Evolutionary conservation across 2,888 invertebrate species (phyloP), one percentile per base, ranked within the genome.

Genomic region (Homarus gammarus): DNA sequence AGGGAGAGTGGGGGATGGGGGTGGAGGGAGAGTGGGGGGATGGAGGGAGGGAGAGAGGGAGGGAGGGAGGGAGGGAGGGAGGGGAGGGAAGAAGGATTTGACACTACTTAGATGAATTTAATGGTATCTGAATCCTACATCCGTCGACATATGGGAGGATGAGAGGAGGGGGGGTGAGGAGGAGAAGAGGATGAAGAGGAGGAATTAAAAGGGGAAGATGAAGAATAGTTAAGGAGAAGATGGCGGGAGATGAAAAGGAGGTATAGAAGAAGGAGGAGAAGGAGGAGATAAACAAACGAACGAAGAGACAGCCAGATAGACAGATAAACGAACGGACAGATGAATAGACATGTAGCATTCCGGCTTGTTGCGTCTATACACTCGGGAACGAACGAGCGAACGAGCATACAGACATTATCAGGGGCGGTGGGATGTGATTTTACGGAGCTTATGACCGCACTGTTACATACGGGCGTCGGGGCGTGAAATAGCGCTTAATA

Each of bases 101-200:
- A 61, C 82, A 40, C 44, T 22, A 27, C 82, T 36, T 64, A 38
- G 82, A 82, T 82, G 68, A 82, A 68, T 82, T 82, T 68, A 70
- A 70, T 44, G 33, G 31, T n/a, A 68, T 82, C 82, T 27, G 82
- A 44, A 68, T 12, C 40, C 81, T n/a, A 44, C 44, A 44, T 44
- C n/a, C n/a, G n/a, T n/a, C n/a, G n/a, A n/a, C n/a, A 22, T 15
- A 33, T 2, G 72, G 31, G 73, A 40, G n/a, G 75, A 36, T 0
- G 27, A 22, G 64, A 84, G 75, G 61, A 75, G 75, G 84, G 77
- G 61, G 51, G 49, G 75, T 84, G 77, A 36, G 61, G 38, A 49
- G n/a, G 75, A 40, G 75, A 56, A 15, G 33, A 0, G 40, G 5
- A 22, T 38, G 40, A n/a, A 38, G n/a, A n/a, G 33, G 22, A 33